Evolutionary conservation across 2,113 vertebrate genomes (phyloP), one percentile per base, ranked within the genome.

Genomic region (Pampusana beccarii): DNA sequence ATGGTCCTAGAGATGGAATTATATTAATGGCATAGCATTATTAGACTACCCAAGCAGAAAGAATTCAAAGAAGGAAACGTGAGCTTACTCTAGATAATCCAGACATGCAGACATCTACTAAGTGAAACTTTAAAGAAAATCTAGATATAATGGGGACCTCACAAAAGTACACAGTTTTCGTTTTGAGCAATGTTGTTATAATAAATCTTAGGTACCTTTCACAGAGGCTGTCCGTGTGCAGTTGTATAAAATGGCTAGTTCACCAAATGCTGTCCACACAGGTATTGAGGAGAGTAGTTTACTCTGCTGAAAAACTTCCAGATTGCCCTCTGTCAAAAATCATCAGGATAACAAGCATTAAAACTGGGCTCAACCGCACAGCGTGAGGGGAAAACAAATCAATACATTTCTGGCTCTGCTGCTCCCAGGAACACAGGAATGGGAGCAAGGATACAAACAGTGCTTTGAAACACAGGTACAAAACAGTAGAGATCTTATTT

Each of bases 191-290:
- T 0, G 0, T 19, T 67, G 46, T 6, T 34, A 28, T 16, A 33
- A 44, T 7, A 46, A 54, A 75, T 10, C 5, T 16, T 23, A n/a
- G 75, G 91, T 98, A 99, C 99, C 99, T 99, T 98, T 98, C 51
- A 99, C 98, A 9, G 99, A 99, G 6, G 99, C 99, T 0, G 99
- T 99, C 94, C 99, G 97, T 1, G 98, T 99, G 94, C 99, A 99
- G 97, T 99, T 99, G 97, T 99, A 99, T 56, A 99, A 97, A 83
- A 99, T 99, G 62, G 99, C 99, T 29, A 99, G 90, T 90, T 99
- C 99, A 56, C 99, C 99, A 97, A 99, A 99, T 1, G 98, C 98
- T 15, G 99, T 99, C 99, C 99, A 99, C 69, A 98, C 97, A 6
- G 98, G 91, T 46, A 99, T 99, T 5, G 98, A 98, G 4, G 99